phyloP scores from a whole-genome alignment of 2,113 vertebrate species.

The Calidris pygmaea region DNA sequence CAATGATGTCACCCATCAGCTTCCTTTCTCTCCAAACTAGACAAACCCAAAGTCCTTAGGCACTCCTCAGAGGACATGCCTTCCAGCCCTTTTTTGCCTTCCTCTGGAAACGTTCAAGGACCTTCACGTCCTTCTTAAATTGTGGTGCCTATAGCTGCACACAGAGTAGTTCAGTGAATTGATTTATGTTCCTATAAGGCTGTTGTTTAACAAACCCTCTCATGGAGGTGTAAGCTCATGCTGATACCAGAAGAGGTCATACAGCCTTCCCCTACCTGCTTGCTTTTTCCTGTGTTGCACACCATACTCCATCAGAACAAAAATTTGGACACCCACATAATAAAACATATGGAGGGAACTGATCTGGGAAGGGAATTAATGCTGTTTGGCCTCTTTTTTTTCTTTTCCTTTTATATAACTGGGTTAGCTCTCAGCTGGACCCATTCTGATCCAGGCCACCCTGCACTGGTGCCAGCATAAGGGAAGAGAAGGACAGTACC shows the following conservation, averaged over 20 bases:
- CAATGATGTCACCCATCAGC: background rate
- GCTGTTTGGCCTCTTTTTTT: background rate
- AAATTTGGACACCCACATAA: background rate
- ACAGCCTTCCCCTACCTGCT: background rate
- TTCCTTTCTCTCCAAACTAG: background rate
- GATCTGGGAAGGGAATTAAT: background rate
- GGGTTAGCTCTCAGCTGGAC: slow-evolving; percentile 20
- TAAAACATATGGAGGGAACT: background rate
- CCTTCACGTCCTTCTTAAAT: background rate
- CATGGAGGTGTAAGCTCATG: background rate
- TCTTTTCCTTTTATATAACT: background rate
- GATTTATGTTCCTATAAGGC: background rate
- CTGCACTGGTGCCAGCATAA: background rate
- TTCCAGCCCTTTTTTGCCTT: background rate
- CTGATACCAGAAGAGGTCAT: background rate
- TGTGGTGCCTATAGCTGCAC: fast-evolving
- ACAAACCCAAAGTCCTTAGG: background rate
- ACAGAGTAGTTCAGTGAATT: background rate
- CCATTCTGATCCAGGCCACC: background rate
- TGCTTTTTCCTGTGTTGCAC: background rate
- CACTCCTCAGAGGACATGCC: background rate
- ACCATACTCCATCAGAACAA: background rate
- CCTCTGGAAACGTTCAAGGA: background rate
- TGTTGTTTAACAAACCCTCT: background rate
- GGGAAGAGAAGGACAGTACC: background rate